A percentile compares a stretch with the other conserved stretches of the same genome.
Evolutionary conservation across 2,113 vertebrate genomes (phyloP).

Genomic region (Ranitomeya variabilis): DNA sequence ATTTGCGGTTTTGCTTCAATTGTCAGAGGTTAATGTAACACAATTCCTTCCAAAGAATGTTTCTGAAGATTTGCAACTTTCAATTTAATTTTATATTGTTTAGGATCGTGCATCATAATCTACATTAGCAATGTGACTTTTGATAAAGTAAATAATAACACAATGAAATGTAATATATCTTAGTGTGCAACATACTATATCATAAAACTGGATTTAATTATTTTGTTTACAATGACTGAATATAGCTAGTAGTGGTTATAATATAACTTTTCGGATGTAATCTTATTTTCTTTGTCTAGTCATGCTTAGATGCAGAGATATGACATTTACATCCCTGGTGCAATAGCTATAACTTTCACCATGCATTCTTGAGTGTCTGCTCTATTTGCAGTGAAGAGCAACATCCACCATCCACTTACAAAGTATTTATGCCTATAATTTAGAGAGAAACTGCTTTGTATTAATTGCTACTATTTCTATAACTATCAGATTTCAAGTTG

Average conservation of each 20-base stretch:
- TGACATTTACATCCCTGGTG: background rate
- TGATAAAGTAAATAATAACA: conserved; percentile 23
- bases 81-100: conserved; percentile 38
- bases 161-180: conserved; percentile 30
- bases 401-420: too few relatives aligned
- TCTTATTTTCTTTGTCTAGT: background rate
- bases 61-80: conserved; percentile 17
- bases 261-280: background rate
- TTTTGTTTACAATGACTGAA: conserved; percentile 23
- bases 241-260: conserved; percentile 7
- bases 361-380: background rate
- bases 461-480: too few relatives aligned
- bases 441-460: too few relatives aligned
- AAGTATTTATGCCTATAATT: too few relatives aligned
- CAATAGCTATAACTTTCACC: background rate
- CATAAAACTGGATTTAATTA: conserved; percentile 32
- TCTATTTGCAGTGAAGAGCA: background rate
- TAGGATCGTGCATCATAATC: conserved; percentile 30
- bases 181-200: background rate
- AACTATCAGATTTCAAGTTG: too few relatives aligned
- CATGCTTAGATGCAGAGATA: background rate
- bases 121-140: conserved; percentile 25
- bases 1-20: background rate
- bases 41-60: conserved; percentile 11
- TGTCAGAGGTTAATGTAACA: conserved; percentile 19